Evolutionary conservation across 64 coral and sea anemone genomes (phyloP).

Genomic region (Hydrozoanthus tunicans): DNA sequence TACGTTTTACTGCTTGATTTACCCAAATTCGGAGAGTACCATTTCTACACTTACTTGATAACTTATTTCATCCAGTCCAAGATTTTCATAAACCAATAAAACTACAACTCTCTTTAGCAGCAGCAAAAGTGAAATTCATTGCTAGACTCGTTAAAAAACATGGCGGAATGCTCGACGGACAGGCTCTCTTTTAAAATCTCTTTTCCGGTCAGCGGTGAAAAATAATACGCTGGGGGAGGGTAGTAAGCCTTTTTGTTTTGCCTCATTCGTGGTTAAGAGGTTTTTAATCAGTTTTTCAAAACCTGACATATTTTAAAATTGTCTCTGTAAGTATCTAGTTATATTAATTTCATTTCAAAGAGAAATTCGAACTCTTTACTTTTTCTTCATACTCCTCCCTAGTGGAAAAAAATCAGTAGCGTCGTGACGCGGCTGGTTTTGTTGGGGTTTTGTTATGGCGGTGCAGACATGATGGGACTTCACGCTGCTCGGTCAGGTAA

Average conservation of each 20-base stretch:
- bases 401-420: background rate
- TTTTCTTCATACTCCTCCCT: background rate
- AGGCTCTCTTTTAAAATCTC: conserved; percentile 29
- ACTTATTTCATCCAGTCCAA: background rate
- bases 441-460: background rate
- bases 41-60: no score
- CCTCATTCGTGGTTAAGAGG: background rate
- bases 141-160: background rate
- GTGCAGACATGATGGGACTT: conserved; percentile 2
- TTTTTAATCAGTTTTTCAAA: background rate
- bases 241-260: background rate
- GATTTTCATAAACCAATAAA: background rate
- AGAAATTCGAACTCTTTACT: background rate
- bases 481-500: conserved; percentile 41
- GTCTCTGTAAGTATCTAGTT: background rate
- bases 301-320: background rate
- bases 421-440: background rate
- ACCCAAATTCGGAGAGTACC: no score
- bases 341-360: background rate
- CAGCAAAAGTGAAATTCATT: background rate
- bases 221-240: background rate
- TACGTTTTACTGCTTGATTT: no score
- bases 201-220: conserved; percentile 40
- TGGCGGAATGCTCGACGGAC: conserved; percentile 23
- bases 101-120: background rate